Evolutionary conservation across 2,888 invertebrate species (phyloP).

Genomic region (Pterobdella sp.): DNA sequence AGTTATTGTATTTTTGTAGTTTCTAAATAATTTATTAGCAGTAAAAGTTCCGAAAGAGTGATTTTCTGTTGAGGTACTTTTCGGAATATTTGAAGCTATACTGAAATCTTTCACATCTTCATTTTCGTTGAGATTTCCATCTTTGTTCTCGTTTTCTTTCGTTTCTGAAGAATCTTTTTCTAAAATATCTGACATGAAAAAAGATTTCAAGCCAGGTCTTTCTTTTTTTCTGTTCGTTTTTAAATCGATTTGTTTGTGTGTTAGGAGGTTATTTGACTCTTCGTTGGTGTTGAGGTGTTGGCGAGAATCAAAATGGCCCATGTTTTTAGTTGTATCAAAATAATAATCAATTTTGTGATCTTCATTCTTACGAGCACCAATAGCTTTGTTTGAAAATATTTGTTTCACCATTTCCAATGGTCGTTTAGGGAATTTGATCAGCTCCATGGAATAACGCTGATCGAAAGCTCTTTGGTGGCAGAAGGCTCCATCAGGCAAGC

Average conservation of each 20-base stretch:
- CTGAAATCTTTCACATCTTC: no score
- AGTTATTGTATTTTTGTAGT: no score
- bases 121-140: background rate
- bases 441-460: no score
- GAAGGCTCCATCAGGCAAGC: no score
- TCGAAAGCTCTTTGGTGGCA: no score
- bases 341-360: background rate
- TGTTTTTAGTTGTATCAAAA: background rate
- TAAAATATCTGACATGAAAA: constrained; percentile 27
- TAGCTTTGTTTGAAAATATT: background rate
- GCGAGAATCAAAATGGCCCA: no score
- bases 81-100: no score
- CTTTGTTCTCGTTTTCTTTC: background rate
- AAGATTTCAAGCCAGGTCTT: constrained; percentile 20
- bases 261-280: background rate
- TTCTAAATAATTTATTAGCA: no score
- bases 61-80: no score
- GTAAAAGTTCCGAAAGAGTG: no score
- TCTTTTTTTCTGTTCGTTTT: background rate
- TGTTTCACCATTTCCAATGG: background rate
- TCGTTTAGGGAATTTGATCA: no score
- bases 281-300: background rate
- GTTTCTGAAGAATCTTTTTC: constrained; percentile 5
- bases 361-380: background rate
- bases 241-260: background rate